phyloP scores from a whole-genome alignment of 2,888 invertebrate species.

The Rhingia campestris region DNA sequence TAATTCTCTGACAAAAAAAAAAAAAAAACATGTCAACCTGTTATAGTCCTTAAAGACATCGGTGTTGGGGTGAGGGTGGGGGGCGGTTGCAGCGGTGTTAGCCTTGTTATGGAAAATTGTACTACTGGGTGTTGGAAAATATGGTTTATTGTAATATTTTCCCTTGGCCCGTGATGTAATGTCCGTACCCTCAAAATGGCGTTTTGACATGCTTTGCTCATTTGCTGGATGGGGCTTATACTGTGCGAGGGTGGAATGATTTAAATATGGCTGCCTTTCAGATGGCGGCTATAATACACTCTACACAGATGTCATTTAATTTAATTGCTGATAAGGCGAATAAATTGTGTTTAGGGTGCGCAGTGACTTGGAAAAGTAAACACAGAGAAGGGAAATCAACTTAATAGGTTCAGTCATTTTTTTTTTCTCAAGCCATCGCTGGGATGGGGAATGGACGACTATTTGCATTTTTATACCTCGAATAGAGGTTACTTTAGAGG shows the following conservation, averaged over 20 bases:
- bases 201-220: conserved; percentile 65
- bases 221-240: conserved; percentile 30
- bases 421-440: neutral
- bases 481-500: conserved; percentile 44
- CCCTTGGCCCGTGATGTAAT: conserved; percentile 32
- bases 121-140: conserved; percentile 8
- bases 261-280: conserved; percentile 67
- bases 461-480: conserved; percentile 57
- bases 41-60: conserved; percentile 63
- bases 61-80: too few species aligned
- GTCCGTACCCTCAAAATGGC: conserved; percentile 60
- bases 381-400: conserved; percentile 47
- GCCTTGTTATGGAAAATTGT: neutral
- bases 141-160: conserved; percentile 31
- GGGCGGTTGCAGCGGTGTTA: neutral
- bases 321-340: conserved; percentile 69
- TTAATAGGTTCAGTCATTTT: conserved; percentile 52
- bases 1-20: conserved; percentile 34
- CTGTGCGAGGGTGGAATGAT: conserved; percentile 55
- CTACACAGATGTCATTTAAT: conserved; percentile 69
- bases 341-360: conserved; percentile 42
- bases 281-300: conserved; percentile 44
- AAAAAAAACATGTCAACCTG: conserved; percentile 62
- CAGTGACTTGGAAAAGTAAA: conserved; percentile 44
- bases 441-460: conserved; percentile 10